phyloP scores from a whole-genome alignment of 2,797 vertebrate species.

The Liparis tanakae region DNA sequence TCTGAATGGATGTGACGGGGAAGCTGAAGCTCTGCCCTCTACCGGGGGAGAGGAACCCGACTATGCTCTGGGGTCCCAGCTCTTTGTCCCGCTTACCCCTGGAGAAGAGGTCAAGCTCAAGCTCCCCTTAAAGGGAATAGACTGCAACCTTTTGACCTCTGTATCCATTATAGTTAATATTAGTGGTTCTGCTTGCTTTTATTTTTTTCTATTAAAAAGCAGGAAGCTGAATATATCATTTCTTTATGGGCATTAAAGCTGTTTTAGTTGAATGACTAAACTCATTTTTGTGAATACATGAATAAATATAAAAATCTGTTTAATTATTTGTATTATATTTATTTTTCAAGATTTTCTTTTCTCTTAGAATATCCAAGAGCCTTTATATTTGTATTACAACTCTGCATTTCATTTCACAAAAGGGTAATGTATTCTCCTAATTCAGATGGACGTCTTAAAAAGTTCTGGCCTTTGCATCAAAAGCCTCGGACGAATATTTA shows the following conservation, averaged over 20 bases:
- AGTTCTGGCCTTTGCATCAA: background rate
- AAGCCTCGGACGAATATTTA: background rate
- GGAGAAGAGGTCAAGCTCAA: too few relatives aligned
- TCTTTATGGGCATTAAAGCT: background rate
- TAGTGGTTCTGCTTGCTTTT: too few relatives aligned
- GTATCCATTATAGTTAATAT: too few relatives aligned
- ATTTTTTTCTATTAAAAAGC: too few relatives aligned
- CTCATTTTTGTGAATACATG: background rate
- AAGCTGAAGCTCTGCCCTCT: constrained; percentile 16
- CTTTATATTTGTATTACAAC: background rate
- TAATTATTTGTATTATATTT: background rate
- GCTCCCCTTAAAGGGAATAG: too few relatives aligned
- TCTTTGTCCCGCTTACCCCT: too few relatives aligned
- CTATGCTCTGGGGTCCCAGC: too few relatives aligned
- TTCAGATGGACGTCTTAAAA: background rate
- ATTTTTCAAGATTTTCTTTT: background rate
- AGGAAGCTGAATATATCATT: background rate
- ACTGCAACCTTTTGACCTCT: too few relatives aligned
- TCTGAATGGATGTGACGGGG: background rate
- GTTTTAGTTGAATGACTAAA: background rate
- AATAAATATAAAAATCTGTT: background rate
- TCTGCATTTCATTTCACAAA: background rate
- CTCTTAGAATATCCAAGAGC: background rate
- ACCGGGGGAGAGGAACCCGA: background rate
- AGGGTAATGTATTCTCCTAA: background rate